phyloP scores from a whole-genome alignment of 1,140 invertebrate species.

The Drosophila auraria region DNA sequence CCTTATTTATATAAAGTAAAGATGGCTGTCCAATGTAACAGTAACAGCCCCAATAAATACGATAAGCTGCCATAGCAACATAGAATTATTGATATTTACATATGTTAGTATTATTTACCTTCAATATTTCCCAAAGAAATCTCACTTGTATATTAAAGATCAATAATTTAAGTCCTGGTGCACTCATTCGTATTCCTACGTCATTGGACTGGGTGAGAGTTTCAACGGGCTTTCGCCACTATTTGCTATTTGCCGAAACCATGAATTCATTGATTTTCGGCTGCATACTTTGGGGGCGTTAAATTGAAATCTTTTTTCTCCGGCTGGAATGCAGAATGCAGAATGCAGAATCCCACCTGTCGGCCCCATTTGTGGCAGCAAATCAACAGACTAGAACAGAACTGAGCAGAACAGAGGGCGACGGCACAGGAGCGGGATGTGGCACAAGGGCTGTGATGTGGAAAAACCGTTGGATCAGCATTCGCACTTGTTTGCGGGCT shows the following conservation, averaged over 20 bases:
- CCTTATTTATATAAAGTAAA: too few species aligned
- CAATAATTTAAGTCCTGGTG: neutral
- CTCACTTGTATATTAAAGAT: neutral
- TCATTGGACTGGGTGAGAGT: constrained; percentile 32
- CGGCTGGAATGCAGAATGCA: constrained; percentile 6
- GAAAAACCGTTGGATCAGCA: constrained; percentile 55
- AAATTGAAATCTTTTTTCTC: constrained; percentile 43
- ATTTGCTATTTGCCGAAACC: constrained; percentile 38
- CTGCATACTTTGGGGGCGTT: constrained; percentile 9
- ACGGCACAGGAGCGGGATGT: constrained; percentile 2
- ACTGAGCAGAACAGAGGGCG: neutral
- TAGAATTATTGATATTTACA: too few species aligned
- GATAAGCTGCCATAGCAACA: too few species aligned
- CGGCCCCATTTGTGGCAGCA: constrained; percentile 33
- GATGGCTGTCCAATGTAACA: too few species aligned
- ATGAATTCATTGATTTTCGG: constrained; percentile 58
- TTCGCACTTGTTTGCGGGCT: constrained; percentile 26
- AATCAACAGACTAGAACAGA: constrained; percentile 45
- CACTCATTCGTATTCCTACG: constrained; percentile 8
- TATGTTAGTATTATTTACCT: too few species aligned
- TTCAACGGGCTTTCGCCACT: constrained; percentile 23
- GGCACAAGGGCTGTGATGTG: constrained; percentile 28
- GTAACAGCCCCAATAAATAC: too few species aligned
- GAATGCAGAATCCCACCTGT: constrained; percentile 30
- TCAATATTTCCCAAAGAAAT: too few species aligned